Evolutionary conservation across 2,113 vertebrate species (phyloP).

Genomic region (Delphinus delphis): DNA sequence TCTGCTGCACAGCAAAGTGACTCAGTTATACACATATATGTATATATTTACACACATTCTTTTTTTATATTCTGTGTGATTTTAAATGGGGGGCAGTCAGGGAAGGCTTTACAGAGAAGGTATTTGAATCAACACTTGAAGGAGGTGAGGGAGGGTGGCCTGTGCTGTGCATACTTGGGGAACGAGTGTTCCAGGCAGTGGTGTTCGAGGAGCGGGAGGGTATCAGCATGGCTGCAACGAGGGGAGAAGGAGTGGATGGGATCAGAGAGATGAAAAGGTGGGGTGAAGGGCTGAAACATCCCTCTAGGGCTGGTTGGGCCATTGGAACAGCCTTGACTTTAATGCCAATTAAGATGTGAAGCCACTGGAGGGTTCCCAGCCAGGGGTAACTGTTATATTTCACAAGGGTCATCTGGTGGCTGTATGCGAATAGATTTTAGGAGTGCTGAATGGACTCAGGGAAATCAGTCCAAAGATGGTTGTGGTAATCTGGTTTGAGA

Average conservation of each 20-base stretch:
- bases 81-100: neutral
- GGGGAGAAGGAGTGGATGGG: neutral
- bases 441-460: neutral
- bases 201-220: neutral
- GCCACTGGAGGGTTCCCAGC: neutral
- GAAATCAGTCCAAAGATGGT: neutral
- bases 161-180: neutral
- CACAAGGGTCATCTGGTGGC: neutral
- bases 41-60: neutral
- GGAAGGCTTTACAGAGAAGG: neutral
- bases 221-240: neutral
- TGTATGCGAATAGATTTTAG: neutral
- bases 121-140: neutral
- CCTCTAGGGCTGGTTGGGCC: neutral
- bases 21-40: neutral
- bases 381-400: neutral
- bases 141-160: neutral
- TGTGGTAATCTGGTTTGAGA: neutral
- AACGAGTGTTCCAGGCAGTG: neutral
- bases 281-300: neutral
- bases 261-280: too few relatives aligned
- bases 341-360: neutral
- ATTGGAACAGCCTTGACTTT: neutral
- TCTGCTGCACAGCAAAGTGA: neutral
- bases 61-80: neutral